A percentile compares a stretch with the other conserved stretches of the same genome.
These are phyloP conservation scores for Limnephilus lunatus DNA, from an alignment of 2,888 invertebrate genomes.

Conservation along the genomic window DNA sequence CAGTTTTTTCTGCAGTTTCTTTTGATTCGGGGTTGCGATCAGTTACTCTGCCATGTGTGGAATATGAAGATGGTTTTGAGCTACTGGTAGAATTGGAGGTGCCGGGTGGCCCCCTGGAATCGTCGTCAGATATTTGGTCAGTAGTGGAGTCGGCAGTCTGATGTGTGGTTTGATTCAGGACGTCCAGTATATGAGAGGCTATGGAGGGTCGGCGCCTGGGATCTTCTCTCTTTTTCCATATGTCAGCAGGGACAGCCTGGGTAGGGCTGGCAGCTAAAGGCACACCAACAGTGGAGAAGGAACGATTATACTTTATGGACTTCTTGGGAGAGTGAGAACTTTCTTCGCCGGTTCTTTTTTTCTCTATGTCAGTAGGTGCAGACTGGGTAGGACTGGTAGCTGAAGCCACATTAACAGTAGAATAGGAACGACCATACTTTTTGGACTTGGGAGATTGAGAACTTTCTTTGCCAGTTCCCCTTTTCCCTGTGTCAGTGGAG, in stretches of 20 bases:
- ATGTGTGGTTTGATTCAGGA: background rate
- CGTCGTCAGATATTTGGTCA: background rate
- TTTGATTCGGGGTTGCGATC: background rate
- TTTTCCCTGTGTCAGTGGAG: background rate
- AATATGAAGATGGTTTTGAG: background rate
- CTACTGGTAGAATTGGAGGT: background rate
- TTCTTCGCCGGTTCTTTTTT: background rate
- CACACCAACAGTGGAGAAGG: background rate
- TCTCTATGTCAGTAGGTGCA: background rate
- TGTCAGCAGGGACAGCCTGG: background rate
- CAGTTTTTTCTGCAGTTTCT: background rate
- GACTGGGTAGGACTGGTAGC: background rate
- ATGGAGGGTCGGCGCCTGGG: background rate
- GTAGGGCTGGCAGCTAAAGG: background rate
- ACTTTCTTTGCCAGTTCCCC: background rate
- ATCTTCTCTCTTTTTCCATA: background rate
- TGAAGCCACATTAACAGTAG: background rate
- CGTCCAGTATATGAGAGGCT: background rate
- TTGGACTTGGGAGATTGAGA: background rate
- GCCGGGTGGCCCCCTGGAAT: background rate
- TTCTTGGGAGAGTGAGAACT: too few relatives aligned
- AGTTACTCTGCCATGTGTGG: background rate
- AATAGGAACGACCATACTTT: background rate
- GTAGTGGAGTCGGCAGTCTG: constrained; percentile 2
- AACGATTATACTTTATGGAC: background rate